A percentile compares a stretch with the other conserved stretches of the same genome.
These are phyloP conservation scores for Phoenicopterus ruber DNA, from an alignment of 2,113 vertebrate genomes.

Conservation along the genomic window DNA sequence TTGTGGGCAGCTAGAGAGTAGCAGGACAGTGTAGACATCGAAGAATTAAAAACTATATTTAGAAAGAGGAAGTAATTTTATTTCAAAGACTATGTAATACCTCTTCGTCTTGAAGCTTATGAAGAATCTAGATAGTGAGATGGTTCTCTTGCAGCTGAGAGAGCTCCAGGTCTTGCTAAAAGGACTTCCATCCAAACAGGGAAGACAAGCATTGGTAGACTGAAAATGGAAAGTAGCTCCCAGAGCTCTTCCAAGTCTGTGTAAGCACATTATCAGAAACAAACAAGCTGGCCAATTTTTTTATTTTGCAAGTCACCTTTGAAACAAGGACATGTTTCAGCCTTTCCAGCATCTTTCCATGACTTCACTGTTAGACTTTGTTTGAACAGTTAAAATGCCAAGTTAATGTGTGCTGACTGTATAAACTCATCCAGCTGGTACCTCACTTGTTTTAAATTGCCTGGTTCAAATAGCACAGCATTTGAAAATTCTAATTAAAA, in stretches of 20 bases:
- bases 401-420: background rate
- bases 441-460: background rate
- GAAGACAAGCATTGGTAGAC: background rate
- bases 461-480: background rate
- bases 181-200: background rate
- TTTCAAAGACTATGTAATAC: background rate
- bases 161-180: background rate
- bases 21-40: too few relatives aligned
- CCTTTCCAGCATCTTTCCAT: background rate
- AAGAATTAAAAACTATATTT: background rate
- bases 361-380: background rate
- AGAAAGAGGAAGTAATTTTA: background rate
- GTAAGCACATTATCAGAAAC: background rate
- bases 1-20: background rate
- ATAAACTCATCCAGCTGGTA: background rate
- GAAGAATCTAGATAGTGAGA: background rate
- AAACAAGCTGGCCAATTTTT: background rate
- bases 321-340: background rate
- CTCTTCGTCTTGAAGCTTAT: background rate
- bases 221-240: background rate
- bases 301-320: background rate
- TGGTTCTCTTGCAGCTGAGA: background rate
- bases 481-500: background rate
- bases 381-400: constrained; percentile 12
- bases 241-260: background rate